Conservation (phyloP, 2,113 vertebrate genomes). For the Syngnathoides biaculeatus region DNA sequence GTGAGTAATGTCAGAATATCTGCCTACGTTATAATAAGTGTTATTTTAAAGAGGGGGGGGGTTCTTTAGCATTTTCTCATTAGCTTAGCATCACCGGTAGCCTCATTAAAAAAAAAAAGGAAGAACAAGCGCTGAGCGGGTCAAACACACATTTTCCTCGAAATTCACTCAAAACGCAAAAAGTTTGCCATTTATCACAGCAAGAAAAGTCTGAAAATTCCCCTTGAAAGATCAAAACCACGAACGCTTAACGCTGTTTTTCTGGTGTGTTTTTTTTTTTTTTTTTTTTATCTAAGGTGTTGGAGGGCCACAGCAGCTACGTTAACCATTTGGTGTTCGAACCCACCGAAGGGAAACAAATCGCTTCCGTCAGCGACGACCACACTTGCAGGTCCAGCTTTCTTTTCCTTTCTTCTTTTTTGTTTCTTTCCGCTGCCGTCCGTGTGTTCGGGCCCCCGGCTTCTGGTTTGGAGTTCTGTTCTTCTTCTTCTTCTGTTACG, state of each 20-base stretch:
- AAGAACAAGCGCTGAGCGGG: neutral
- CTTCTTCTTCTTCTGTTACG: constrained; percentile 65
- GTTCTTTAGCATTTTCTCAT: too few species aligned
- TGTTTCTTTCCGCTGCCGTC: constrained; percentile 12
- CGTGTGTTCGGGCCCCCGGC: constrained; percentile 25
- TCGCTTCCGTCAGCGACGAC: constrained; percentile 95
- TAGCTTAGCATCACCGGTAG: too few species aligned
- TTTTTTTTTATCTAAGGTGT: too few species aligned
- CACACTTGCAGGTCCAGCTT: constrained; percentile 92
- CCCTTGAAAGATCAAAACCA: too few species aligned
- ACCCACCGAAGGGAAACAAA: constrained; percentile 86
- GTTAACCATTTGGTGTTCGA: constrained; percentile 94
- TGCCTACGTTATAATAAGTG: too few species aligned
- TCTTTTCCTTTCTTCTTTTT: constrained; percentile 21
- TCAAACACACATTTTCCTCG: neutral
- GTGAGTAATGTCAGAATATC: too few species aligned
- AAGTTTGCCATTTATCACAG: neutral
- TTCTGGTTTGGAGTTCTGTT: constrained; percentile 71
- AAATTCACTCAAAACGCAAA: neutral
- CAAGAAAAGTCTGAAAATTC: too few species aligned
- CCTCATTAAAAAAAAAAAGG: too few species aligned
- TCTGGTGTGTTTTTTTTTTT: constrained; percentile 37
- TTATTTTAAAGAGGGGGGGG: too few species aligned
- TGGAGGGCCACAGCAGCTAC: constrained; percentile 90
- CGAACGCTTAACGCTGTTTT: neutral